A percentile compares a stretch with the other conserved stretches of the same genome.
These are phyloP conservation scores for Scolopax rusticola DNA, from an alignment of 2,797 vertebrate genomes.

Conservation along the genomic window DNA sequence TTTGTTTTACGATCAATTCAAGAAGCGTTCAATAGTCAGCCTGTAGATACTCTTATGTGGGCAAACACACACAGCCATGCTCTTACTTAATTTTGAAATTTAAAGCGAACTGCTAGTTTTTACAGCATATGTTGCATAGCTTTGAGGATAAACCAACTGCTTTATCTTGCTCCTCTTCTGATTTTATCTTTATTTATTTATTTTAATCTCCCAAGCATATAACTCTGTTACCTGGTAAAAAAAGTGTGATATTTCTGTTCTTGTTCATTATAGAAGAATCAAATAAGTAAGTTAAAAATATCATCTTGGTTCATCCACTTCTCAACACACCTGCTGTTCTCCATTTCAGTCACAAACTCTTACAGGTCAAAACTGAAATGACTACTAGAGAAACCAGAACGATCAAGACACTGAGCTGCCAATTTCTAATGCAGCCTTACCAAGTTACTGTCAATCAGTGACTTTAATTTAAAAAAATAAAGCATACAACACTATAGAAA, in stretches of 20 bases:
- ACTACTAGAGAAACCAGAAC: constrained; percentile 70
- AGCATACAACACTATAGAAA: constrained; percentile 52
- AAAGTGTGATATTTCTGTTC: constrained; percentile 11
- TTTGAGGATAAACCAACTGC: neutral
- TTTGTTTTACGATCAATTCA: neutral
- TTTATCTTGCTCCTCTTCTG: neutral
- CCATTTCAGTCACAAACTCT: constrained; percentile 64
- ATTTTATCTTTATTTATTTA: neutral
- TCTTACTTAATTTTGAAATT: neutral
- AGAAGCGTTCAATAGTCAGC: constrained; percentile 19
- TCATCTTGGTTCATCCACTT: constrained; percentile 56
- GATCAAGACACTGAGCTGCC: constrained; percentile 69
- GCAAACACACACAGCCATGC: neutral
- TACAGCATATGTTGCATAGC: neutral
- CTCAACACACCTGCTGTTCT: constrained; percentile 72
- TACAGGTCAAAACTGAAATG: constrained; percentile 72
- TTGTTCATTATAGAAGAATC: constrained; percentile 40
- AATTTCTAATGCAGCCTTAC: constrained; percentile 72
- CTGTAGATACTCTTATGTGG: neutral
- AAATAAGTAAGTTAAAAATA: constrained; percentile 71
- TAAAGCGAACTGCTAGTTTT: neutral
- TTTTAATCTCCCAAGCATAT: neutral
- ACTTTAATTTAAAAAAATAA: constrained; percentile 30
- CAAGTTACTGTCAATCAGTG: constrained; percentile 75
- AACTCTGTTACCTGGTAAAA: constrained; percentile 7